Percentiles rank a stretch among this genome's conserved stretches.
phyloP scores from a whole-genome alignment of 2,797 vertebrate genomes.

The Sebastes baramenuke region DNA sequence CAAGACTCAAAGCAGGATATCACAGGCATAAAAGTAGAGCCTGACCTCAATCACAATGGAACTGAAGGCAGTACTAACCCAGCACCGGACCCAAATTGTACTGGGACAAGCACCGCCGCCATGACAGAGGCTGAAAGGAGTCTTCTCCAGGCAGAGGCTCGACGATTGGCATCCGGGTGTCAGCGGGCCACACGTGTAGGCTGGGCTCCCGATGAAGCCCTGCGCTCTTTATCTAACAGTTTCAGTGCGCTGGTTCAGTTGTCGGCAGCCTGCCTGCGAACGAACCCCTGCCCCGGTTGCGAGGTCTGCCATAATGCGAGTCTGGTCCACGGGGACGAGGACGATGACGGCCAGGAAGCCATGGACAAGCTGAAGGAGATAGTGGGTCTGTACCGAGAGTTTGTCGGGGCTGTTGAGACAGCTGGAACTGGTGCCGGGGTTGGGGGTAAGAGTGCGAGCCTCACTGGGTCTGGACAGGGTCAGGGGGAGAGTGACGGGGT shows the following conservation, averaged over 20 bases:
- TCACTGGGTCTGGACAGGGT: conserved; percentile 69
- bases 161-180: conserved; percentile 89
- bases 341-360: conserved; percentile 78
- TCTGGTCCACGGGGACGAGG: conserved; percentile 36
- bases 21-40: conserved; percentile 40
- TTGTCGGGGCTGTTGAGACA: conserved; percentile 88
- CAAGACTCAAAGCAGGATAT: conserved; percentile 55
- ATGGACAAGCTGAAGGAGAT: conserved; percentile 88
- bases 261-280: conserved; percentile 88
- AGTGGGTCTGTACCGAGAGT: conserved; percentile 89
- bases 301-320: conserved; percentile 73
- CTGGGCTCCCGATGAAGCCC: conserved; percentile 89
- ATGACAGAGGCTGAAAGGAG: conserved; percentile 87
- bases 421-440: conserved; percentile 68
- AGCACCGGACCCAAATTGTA: conserved; percentile 39
- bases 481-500: conserved; percentile 82
- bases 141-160: conserved; percentile 88
- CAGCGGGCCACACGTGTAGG: conserved; percentile 90
- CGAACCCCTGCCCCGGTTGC: conserved; percentile 87
- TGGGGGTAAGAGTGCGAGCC: conserved; percentile 44
- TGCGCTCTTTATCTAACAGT: conserved; percentile 85
- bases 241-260: conserved; percentile 91
- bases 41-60: conserved; percentile 74
- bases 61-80: conserved; percentile 32
- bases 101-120: conserved; percentile 65